Conservation (phyloP, 2,113 vertebrate species). For the Ctenomys sociabilis region DNA sequence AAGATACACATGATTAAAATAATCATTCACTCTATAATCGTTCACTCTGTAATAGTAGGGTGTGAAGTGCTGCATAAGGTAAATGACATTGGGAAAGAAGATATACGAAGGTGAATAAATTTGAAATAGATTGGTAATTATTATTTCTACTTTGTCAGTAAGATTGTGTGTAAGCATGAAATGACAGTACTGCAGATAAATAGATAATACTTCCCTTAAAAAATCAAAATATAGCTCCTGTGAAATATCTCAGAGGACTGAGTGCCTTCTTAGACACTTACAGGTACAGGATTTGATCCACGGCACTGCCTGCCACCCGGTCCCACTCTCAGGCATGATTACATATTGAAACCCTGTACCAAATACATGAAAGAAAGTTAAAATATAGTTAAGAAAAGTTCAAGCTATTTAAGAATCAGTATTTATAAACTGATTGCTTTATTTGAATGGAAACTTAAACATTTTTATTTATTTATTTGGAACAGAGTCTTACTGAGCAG, state of each 20-base stretch:
- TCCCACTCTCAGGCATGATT: too few relatives aligned
- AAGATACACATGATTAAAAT: background rate
- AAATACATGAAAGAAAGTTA: too few relatives aligned
- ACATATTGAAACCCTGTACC: too few relatives aligned
- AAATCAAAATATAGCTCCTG: background rate
- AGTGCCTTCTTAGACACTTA: too few relatives aligned
- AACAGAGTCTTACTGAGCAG: too few relatives aligned
- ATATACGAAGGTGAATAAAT: background rate
- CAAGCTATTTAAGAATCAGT: conserved; percentile 35
- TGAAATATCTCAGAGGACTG: too few relatives aligned
- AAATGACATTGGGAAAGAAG: background rate
- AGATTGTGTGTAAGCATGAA: background rate
- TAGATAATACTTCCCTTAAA: background rate
- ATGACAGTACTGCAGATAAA: background rate
- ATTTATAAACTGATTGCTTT: background rate
- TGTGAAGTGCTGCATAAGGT: background rate
- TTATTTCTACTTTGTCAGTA: background rate
- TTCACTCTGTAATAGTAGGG: background rate
- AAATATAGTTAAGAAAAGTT: conserved; percentile 13
- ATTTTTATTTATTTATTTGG: too few relatives aligned
- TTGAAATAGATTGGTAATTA: background rate
- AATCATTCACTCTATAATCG: background rate
- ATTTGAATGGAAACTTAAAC: conserved; percentile 21
- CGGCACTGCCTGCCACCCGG: too few relatives aligned
- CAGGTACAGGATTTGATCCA: too few relatives aligned